Percentiles rank a stretch among this genome's conserved stretches.
Conservation (phyloP, 1,140 invertebrate genomes). For the Pinna nobilis region DNA sequence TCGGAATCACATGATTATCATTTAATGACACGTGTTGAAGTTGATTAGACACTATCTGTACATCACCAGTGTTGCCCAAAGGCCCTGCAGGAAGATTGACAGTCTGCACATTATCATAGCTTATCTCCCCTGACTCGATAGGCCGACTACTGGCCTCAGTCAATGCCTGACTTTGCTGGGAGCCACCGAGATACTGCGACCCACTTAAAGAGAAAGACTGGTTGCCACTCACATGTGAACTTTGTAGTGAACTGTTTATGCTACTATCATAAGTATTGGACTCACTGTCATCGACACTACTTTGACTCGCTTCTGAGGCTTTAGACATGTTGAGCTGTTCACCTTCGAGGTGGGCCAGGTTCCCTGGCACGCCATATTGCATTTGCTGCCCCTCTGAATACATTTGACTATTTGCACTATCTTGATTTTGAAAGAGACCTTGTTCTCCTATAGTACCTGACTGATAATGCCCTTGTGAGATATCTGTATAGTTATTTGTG, state of each 20-base stretch:
- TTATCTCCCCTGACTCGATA: conserved; percentile 49
- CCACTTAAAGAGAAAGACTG: no score
- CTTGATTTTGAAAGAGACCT: no score
- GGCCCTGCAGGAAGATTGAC: conserved; percentile 21
- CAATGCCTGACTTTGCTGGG: not conserved
- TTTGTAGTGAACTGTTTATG: conserved; percentile 1
- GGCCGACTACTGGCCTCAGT: not conserved
- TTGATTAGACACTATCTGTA: conserved; percentile 2
- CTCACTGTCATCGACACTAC: conserved; percentile 8
- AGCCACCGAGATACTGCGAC: not conserved
- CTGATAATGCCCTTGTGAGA: no score
- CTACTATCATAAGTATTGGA: conserved; percentile 11
- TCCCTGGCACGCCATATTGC: no score
- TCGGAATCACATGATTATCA: not conserved
- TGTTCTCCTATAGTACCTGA: no score
- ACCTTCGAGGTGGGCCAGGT: no score
- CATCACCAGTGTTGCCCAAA: not conserved
- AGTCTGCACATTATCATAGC: conserved; percentile 55
- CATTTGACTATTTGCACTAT: no score
- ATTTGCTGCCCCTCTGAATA: no score
- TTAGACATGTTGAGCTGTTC: no score
- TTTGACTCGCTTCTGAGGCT: conserved; percentile 11
- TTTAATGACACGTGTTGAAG: not conserved
- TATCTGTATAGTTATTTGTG: no score
- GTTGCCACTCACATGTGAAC: no score